Evolutionary conservation across 2,113 vertebrate genomes (phyloP).

Genomic region (Ornithorhynchus anatinus): DNA sequence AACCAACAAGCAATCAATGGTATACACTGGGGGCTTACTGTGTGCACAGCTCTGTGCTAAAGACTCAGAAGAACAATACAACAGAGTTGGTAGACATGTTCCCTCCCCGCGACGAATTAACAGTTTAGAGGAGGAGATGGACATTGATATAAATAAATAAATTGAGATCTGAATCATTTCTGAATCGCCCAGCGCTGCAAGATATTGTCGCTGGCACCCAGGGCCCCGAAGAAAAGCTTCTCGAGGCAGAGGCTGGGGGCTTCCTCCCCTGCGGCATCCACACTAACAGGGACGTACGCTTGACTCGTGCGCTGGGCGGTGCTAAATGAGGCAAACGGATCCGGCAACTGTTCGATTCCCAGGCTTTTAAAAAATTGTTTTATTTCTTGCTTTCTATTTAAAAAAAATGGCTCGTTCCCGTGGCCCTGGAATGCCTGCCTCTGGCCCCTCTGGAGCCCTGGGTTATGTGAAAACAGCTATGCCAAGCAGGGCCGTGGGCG

Average conservation of each 20-base stretch:
- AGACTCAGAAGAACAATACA: no score
- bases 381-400: constrained; percentile 91
- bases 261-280: neutral
- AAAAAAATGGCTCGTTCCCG: constrained; percentile 70
- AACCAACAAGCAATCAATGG: no score
- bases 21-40: no score
- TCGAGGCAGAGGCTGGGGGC: neutral
- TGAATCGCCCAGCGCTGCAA: no score
- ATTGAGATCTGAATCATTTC: no score
- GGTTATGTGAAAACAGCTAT: constrained; percentile 92
- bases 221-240: neutral
- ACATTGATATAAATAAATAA: no score
- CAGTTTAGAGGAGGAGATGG: no score
- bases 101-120: no score
- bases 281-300: neutral
- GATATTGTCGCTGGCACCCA: no score
- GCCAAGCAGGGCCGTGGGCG: constrained; percentile 75
- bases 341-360: constrained; percentile 78
- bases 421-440: constrained; percentile 72
- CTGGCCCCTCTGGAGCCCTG: constrained; percentile 80
- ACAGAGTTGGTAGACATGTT: no score
- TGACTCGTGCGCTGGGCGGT: neutral
- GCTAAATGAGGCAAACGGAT: constrained; percentile 64
- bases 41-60: no score
- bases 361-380: constrained; percentile 71